A percentile compares a stretch with the other conserved stretches of the same genome.
Evolutionary conservation across 2,113 vertebrate species (phyloP).

Genomic region (Mustela nigripes): DNA sequence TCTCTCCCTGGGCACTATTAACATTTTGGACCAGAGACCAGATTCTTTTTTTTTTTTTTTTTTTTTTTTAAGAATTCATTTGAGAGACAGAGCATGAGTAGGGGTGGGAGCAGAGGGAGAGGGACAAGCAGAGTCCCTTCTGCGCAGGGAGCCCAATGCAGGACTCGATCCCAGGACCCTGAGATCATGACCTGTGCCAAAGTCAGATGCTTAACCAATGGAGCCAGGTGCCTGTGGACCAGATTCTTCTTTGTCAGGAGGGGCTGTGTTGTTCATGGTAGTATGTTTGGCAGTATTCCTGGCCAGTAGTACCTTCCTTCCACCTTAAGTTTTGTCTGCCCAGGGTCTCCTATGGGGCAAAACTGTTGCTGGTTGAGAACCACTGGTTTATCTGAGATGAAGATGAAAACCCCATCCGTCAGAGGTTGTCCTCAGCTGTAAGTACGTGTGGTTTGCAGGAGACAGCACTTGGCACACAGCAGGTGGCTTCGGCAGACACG

Average conservation of each 20-base stretch:
- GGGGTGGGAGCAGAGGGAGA: neutral
- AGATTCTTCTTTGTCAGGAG: neutral
- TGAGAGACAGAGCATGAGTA: neutral
- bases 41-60: neutral
- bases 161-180: neutral
- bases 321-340: neutral
- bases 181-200: neutral
- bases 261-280: neutral
- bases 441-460: neutral
- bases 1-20: neutral
- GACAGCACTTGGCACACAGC: neutral
- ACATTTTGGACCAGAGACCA: fast-evolving
- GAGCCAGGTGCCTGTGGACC: neutral
- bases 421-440: neutral
- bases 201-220: neutral
- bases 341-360: neutral
- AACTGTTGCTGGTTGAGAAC: neutral
- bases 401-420: neutral
- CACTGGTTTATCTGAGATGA: neutral
- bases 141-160: neutral
- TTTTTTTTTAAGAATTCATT: neutral
- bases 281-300: neutral
- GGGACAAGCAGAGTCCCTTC: neutral
- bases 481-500: neutral
- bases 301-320: neutral